phyloP scores from a whole-genome alignment of 1,140 invertebrate species.

The Ceratitis capitata region DNA sequence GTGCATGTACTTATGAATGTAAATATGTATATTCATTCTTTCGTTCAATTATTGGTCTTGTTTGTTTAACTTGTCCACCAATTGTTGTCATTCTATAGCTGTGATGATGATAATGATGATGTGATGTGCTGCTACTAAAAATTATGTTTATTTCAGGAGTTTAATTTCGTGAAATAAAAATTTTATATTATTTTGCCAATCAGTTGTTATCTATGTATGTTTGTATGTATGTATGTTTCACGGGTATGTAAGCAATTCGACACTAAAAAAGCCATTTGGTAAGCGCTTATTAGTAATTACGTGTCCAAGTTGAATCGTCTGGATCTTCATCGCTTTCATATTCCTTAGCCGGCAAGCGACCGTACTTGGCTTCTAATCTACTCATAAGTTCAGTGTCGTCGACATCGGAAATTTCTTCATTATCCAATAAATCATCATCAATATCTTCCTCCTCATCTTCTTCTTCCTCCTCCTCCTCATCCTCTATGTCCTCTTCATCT shows the following conservation, averaged over 20 bases:
- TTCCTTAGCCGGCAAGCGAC: conserved; percentile 69
- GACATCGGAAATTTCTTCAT: conserved; percentile 71
- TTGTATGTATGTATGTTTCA: neutral
- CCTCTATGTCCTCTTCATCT: conserved; percentile 33
- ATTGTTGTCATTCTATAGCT: neutral
- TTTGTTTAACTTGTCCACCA: neutral
- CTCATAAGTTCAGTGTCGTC: conserved; percentile 74
- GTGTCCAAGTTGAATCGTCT: conserved; percentile 65
- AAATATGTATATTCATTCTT: neutral
- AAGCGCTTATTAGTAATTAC: conserved; percentile 62
- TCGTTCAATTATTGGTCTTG: neutral
- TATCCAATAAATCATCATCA: conserved; percentile 65
- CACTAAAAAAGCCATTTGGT: neutral
- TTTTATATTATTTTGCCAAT: neutral
- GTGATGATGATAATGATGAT: conserved; percentile 1
- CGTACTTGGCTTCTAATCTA: conserved; percentile 77
- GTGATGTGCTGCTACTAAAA: neutral
- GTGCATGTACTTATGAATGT: neutral
- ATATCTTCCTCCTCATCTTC: conserved; percentile 57
- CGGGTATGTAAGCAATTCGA: neutral
- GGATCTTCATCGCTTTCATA: conserved; percentile 68
- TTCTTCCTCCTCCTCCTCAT: conserved; percentile 36
- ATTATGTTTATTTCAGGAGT: neutral
- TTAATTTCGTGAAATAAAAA: neutral
- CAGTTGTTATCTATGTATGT: neutral